Conservation (phyloP, 2,113 vertebrate species). For the Indri indri region DNA sequence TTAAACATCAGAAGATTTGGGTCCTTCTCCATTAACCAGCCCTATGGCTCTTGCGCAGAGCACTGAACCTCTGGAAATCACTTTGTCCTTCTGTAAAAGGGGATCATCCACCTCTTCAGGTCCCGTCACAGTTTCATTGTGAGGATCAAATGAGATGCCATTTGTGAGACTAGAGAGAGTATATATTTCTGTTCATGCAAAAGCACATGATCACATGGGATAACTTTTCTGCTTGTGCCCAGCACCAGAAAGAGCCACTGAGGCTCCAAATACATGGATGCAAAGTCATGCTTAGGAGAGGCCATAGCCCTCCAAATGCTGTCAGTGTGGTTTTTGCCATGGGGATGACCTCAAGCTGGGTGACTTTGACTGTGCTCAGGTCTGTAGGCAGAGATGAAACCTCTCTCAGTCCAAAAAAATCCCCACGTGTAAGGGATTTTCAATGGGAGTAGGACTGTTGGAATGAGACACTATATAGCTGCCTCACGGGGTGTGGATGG, state of each 20-base stretch:
- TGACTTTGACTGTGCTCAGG: neutral
- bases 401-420: neutral
- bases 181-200: neutral
- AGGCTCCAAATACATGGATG: neutral
- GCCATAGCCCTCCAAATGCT: neutral
- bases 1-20: neutral
- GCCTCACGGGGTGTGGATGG: neutral
- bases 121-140: neutral
- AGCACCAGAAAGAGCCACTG: neutral
- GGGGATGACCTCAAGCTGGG: neutral
- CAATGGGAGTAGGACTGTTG: neutral
- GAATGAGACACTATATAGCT: neutral
- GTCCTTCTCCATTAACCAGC: neutral
- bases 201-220: neutral
- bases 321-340: neutral
- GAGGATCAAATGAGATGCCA: neutral
- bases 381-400: conserved; percentile 45
- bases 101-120: no score
- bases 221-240: neutral
- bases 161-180: neutral
- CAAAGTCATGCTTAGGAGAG: neutral
- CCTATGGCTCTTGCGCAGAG: neutral
- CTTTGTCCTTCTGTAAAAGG: neutral
- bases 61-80: neutral
- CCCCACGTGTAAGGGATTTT: conserved; percentile 11